phyloP scores from a whole-genome alignment of 2,888 invertebrate genomes.

The Cryptus armator region DNA sequence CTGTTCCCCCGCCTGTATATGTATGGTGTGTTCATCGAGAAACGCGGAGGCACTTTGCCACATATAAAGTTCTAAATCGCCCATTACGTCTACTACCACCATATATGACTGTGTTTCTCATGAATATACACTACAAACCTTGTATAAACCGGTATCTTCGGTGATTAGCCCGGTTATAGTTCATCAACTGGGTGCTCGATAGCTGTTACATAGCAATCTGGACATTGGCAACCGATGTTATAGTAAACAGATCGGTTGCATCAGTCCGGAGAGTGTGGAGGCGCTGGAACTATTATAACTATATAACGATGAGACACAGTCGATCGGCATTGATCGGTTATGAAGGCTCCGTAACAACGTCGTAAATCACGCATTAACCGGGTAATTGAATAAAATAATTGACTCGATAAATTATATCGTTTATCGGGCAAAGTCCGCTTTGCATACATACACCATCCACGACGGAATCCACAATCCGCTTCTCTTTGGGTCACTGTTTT shows the following conservation, averaged over 20 bases:
- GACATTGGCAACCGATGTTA: conserved; percentile 23
- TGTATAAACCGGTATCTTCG: conserved; percentile 16
- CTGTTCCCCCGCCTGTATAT: not conserved
- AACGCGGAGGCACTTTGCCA: not conserved
- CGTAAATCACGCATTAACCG: conserved; percentile 50
- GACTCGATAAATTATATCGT: conserved; percentile 21
- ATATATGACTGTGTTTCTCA: conserved; percentile 10
- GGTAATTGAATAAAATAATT: conserved; percentile 55
- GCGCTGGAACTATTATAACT: not conserved
- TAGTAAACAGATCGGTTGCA: conserved; percentile 8
- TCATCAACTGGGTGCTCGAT: conserved; percentile 43
- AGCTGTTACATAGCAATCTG: conserved; percentile 31
- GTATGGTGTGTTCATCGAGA: not conserved
- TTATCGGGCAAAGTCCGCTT: not conserved
- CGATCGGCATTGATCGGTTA: conserved; percentile 30
- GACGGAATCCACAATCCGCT: conserved; percentile 12
- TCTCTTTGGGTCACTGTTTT: not conserved
- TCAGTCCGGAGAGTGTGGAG: not conserved
- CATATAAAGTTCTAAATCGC: conserved; percentile 43
- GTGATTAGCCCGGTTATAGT: conserved; percentile 45
- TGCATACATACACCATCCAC: conserved; percentile 13
- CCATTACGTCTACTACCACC: not conserved
- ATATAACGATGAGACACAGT: conserved; percentile 7
- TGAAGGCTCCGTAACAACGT: conserved; percentile 4
- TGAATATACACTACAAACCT: not conserved